phyloP scores from a whole-genome alignment of 2,113 vertebrate species.

The Deroptyus accipitrinus region DNA sequence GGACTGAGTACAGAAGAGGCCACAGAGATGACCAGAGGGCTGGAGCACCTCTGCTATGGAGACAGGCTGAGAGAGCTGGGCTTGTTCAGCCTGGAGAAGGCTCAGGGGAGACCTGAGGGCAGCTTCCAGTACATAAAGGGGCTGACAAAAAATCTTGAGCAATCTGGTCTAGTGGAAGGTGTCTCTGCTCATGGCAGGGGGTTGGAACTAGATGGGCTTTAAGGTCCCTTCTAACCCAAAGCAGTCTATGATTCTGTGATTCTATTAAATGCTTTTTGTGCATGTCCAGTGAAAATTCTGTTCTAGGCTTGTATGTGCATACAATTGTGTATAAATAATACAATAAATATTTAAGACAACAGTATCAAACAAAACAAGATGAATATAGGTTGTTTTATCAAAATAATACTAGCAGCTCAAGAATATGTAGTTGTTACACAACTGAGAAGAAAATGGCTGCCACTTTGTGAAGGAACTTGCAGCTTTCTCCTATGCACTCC shows the following conservation, averaged over 20 bases:
- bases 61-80: background rate
- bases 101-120: background rate
- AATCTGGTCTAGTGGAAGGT: background rate
- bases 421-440: background rate
- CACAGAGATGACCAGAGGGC: background rate
- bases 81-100: background rate
- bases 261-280: background rate
- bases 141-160: background rate
- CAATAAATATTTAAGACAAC: background rate
- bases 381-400: background rate
- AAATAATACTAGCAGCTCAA: background rate
- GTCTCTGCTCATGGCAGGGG: background rate
- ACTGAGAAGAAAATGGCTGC: background rate
- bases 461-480: background rate
- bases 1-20: background rate
- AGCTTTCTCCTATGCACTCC: background rate
- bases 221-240: background rate
- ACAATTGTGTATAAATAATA: background rate
- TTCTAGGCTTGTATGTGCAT: background rate
- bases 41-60: background rate
- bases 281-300: background rate
- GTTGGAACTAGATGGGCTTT: background rate
- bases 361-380: background rate
- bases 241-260: background rate
- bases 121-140: background rate